phyloP scores from a whole-genome alignment of 2,113 vertebrate genomes.

The Australoheros scitulus region DNA sequence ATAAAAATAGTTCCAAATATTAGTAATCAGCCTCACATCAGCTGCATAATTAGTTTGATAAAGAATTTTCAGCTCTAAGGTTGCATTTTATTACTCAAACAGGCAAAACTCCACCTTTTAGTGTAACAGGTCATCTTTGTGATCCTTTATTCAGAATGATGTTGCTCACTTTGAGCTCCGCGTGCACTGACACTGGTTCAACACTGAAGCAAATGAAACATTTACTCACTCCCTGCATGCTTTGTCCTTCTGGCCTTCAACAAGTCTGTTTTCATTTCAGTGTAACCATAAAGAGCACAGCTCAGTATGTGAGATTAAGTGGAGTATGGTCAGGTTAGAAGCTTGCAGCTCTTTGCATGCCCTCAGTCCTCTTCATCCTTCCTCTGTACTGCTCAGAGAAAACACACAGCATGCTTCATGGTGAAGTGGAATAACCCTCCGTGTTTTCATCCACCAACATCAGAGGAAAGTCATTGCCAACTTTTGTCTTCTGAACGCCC shows the following conservation, averaged over 20 bases:
- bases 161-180: constrained; percentile 20
- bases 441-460: constrained; percentile 36
- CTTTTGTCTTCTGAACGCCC: constrained; percentile 36
- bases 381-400: background rate
- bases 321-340: constrained; percentile 28
- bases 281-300: constrained; percentile 20
- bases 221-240: background rate
- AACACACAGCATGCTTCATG: constrained; percentile 1
- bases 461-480: constrained; percentile 42
- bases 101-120: background rate
- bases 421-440: constrained; percentile 43
- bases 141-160: constrained; percentile 14
- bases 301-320: constrained; percentile 35
- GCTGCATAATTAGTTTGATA: rapidly evolving
- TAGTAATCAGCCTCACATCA: background rate
- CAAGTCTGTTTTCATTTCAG: constrained; percentile 3
- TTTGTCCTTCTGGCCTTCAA: background rate
- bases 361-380: constrained; percentile 27
- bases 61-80: too few relatives aligned
- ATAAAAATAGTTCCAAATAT: background rate
- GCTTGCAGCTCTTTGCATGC: background rate
- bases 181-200: background rate
- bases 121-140: background rate
- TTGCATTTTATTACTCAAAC: too few relatives aligned
- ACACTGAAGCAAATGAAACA: background rate